These are phyloP conservation scores for Hirtodrosophila alboralis DNA, from an alignment of 2,888 invertebrate genomes.

Conservation along the genomic window DNA sequence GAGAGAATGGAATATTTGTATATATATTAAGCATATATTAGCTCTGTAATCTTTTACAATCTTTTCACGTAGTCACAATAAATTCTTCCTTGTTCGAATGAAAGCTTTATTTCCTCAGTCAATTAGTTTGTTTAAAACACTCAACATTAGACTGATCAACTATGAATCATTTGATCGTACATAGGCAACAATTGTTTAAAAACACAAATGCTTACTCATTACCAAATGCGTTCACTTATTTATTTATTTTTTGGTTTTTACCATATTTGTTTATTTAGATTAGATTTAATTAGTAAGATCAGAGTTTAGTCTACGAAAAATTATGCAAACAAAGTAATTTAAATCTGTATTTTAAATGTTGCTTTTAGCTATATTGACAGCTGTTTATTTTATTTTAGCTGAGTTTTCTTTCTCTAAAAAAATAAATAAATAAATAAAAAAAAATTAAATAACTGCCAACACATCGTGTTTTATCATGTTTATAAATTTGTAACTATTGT, in stretches of 20 bases:
- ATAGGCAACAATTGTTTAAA: conserved; percentile 13
- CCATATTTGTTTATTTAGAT: conserved; percentile 31
- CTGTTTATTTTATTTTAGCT: too few species aligned
- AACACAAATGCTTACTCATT: conserved; percentile 34
- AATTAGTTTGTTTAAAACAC: conserved; percentile 22
- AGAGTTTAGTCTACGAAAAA: conserved; percentile 3
- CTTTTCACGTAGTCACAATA: conserved; percentile 37
- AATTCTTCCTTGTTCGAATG: conserved; percentile 43
- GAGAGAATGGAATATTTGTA: background rate
- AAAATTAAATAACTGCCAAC: background rate
- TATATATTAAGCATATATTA: too few species aligned
- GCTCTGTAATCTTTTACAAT: conserved; percentile 27
- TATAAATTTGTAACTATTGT: conserved; percentile 32
- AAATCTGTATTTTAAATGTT: too few species aligned
- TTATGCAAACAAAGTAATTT: conserved; percentile 4
- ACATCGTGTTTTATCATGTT: conserved; percentile 24
- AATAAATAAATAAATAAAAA: too few species aligned
- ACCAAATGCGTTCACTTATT: conserved; percentile 14
- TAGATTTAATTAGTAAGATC: conserved; percentile 29
- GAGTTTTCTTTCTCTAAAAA: too few species aligned
- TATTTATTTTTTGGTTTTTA: conserved; percentile 13
- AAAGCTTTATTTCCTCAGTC: conserved; percentile 33
- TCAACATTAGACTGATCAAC: conserved; percentile 29
- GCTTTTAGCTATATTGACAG: too few species aligned
- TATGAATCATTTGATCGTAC: conserved; percentile 42